Evolutionary conservation across 2,113 vertebrate species (phyloP).

Genomic region (Siniperca knerii): DNA sequence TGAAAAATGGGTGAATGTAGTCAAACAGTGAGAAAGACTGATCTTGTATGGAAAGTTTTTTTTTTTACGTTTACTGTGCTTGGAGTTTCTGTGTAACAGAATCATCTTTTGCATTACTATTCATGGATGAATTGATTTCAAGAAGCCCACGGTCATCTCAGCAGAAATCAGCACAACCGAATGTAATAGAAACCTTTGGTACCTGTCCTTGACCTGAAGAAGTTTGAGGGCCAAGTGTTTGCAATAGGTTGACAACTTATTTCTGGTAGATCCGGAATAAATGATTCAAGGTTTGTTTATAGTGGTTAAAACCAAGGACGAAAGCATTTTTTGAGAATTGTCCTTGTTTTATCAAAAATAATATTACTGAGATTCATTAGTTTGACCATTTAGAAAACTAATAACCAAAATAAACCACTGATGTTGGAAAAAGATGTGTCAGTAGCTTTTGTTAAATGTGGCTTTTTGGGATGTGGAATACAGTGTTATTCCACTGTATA

Average conservation of each 20-base stretch:
- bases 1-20: constrained; percentile 28
- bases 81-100: constrained; percentile 3
- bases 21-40: constrained; percentile 35
- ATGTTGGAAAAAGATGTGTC: not conserved
- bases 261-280: not conserved
- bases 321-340: not conserved
- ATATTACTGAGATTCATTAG: not conserved
- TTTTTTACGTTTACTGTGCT: not conserved
- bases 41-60: constrained; percentile 16
- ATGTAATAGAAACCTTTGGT: not conserved
- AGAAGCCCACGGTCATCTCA: not conserved
- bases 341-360: not conserved
- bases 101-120: constrained; percentile 9
- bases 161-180: not conserved
- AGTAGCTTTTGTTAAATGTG: not conserved
- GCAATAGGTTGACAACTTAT: not conserved
- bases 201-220: not conserved
- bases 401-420: not conserved
- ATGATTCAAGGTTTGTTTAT: not conserved
- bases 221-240: not conserved
- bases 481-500: not conserved
- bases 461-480: not conserved
- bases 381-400: not conserved
- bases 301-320: not conserved
- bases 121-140: constrained; percentile 6